These are phyloP conservation scores for Datnioides undecimradiatus DNA, from an alignment of 2,113 vertebrate genomes.

Conservation along the genomic window DNA sequence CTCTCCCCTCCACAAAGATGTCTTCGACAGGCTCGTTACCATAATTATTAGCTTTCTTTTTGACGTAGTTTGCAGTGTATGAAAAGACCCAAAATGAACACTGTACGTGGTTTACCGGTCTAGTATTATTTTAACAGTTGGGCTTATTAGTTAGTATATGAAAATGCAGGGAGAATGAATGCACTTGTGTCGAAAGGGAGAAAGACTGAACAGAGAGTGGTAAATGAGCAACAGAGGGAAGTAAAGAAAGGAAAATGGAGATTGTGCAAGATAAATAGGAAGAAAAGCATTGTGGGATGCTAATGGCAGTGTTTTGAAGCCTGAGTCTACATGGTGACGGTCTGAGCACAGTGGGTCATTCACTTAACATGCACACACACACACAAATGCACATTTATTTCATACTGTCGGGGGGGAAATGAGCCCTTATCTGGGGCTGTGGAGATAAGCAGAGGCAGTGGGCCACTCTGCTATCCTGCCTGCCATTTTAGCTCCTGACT, in stretches of 20 bases:
- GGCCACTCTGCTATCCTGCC: slow-evolving; percentile 54
- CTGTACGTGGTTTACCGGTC: too few species aligned
- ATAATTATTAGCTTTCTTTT: too few species aligned
- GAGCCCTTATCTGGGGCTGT: slow-evolving; percentile 77
- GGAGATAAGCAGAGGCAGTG: slow-evolving; percentile 75
- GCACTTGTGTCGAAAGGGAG: not conserved
- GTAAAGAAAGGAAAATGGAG: not conserved
- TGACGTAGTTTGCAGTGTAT: too few species aligned
- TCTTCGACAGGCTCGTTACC: too few species aligned
- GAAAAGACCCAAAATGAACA: too few species aligned
- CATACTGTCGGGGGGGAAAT: slow-evolving; percentile 64
- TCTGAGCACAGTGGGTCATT: slow-evolving; percentile 54
- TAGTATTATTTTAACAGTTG: too few species aligned
- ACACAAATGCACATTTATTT: slow-evolving; percentile 64
- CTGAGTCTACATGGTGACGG: slow-evolving; percentile 39
- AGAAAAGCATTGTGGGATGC: slow-evolving; percentile 53
- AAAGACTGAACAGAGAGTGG: not conserved
- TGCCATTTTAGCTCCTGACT: slow-evolving; percentile 63
- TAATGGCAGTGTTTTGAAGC: slow-evolving; percentile 69
- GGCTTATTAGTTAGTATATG: too few species aligned
- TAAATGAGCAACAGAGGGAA: slow-evolving; percentile 14
- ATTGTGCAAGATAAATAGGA: slow-evolving; percentile 8
- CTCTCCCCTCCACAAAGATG: too few species aligned
- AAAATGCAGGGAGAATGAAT: not conserved
- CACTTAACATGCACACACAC: slow-evolving; percentile 40